Conservation (phyloP, 2,888 invertebrate species). For the Resseliella maxima region DNA sequence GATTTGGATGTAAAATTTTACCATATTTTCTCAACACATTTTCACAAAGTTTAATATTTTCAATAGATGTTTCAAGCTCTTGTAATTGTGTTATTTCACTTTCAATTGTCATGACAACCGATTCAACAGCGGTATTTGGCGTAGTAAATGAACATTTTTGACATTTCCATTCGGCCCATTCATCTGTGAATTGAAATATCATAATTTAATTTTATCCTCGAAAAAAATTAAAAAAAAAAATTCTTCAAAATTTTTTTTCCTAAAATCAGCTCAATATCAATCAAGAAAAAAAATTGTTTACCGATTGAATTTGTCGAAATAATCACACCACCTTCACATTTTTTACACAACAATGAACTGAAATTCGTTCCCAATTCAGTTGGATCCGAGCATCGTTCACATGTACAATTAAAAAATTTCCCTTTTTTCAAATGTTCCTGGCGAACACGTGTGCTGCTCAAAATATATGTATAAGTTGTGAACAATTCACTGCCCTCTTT, state of each 20-base stretch:
- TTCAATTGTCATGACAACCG: constrained; percentile 75
- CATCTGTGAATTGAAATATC: neutral
- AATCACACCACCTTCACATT: constrained; percentile 79
- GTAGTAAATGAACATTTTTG: constrained; percentile 74
- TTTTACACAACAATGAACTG: constrained; percentile 82
- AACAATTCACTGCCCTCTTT: constrained; percentile 74
- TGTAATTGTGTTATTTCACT: constrained; percentile 76
- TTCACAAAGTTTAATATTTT: constrained; percentile 75
- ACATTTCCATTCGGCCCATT: constrained; percentile 64
- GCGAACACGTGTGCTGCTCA: constrained; percentile 79
- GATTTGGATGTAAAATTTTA: constrained; percentile 80
- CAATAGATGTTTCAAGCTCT: constrained; percentile 70
- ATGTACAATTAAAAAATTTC: constrained; percentile 84
- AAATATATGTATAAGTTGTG: constrained; percentile 80
- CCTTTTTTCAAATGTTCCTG: constrained; percentile 77
- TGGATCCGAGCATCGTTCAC: constrained; percentile 80
- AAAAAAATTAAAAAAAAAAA: neutral
- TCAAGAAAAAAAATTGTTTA: too few species aligned
- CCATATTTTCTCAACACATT: constrained; percentile 74
- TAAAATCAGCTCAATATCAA: too few species aligned
- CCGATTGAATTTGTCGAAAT: constrained; percentile 76
- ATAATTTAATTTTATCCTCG: neutral
- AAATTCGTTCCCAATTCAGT: constrained; percentile 83
- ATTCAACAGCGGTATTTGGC: constrained; percentile 72
- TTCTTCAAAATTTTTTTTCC: neutral